phyloP scores from a whole-genome alignment of 2,113 vertebrate species.

The Takifugu bimaculatus region DNA sequence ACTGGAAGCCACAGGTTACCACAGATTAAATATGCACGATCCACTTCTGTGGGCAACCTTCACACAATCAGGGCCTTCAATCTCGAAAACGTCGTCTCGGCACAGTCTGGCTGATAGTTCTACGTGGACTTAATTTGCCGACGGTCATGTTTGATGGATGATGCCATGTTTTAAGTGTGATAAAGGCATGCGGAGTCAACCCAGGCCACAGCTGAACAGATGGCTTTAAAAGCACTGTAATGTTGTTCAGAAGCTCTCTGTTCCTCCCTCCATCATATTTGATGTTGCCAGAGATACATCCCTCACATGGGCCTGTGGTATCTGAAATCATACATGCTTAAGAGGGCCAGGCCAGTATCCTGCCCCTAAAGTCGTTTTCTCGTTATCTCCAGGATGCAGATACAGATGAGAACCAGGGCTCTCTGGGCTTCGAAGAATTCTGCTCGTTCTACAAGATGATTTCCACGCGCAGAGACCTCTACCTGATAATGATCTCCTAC shows the following conservation, averaged over 20 bases:
- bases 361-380: slow-evolving; percentile 20
- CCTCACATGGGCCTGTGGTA: neutral
- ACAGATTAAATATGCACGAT: neutral
- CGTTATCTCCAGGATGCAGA: slow-evolving; percentile 83
- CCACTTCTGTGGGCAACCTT: neutral
- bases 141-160: no score
- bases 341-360: slow-evolving; percentile 11
- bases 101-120: no score
- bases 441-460: slow-evolving; percentile 96
- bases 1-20: neutral
- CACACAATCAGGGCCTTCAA: neutral
- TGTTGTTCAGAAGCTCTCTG: slow-evolving; percentile 32
- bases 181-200: no score
- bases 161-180: no score
- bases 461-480: slow-evolving; percentile 91
- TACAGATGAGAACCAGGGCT: slow-evolving; percentile 90
- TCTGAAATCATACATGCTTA: slow-evolving; percentile 8
- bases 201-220: slow-evolving; percentile 49
- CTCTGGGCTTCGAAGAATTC: slow-evolving; percentile 90
- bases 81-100: no score
- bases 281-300: slow-evolving; percentile 20
- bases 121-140: no score
- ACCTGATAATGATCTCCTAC: slow-evolving; percentile 92
- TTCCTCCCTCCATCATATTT: slow-evolving; percentile 8
- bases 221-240: slow-evolving; percentile 41